Evolutionary conservation across 2,888 invertebrate species (phyloP).

Genomic region (Trichopoda pennipes): DNA sequence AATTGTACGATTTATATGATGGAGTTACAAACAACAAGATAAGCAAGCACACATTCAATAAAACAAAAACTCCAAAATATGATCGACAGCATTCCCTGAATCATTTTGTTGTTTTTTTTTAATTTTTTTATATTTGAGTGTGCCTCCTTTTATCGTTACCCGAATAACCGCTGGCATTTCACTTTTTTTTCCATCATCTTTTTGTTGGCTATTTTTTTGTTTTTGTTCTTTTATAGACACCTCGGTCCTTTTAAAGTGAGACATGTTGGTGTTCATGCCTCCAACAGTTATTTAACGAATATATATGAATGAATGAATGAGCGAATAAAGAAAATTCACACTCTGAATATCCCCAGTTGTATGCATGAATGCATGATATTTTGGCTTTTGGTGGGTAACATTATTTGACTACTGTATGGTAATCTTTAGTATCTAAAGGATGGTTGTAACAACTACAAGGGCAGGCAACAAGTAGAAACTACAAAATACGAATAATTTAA

Average conservation of each 20-base stretch:
- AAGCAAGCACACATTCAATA: constrained; percentile 20
- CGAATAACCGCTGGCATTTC: constrained; percentile 60
- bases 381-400: constrained; percentile 35
- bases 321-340: not conserved
- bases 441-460: constrained; percentile 32
- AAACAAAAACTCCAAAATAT: constrained; percentile 38
- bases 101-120: not conserved
- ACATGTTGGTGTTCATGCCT: constrained; percentile 54
- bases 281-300: not conserved
- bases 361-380: constrained; percentile 9
- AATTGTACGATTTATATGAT: constrained; percentile 44
- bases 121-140: not conserved
- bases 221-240: constrained; percentile 33
- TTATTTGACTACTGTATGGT: constrained; percentile 65
- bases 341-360: constrained; percentile 12
- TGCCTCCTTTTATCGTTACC: not conserved
- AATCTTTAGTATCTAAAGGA: constrained; percentile 59
- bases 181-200: constrained; percentile 27
- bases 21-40: not conserved
- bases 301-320: not conserved
- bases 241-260: constrained; percentile 56
- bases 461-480: constrained; percentile 18
- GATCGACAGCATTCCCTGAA: constrained; percentile 58
- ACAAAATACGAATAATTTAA: constrained; percentile 38
- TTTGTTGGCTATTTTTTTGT: constrained; percentile 29